Evolutionary conservation across 2,797 vertebrate species (phyloP).

Genomic region (Arremon aurantiirostris): DNA sequence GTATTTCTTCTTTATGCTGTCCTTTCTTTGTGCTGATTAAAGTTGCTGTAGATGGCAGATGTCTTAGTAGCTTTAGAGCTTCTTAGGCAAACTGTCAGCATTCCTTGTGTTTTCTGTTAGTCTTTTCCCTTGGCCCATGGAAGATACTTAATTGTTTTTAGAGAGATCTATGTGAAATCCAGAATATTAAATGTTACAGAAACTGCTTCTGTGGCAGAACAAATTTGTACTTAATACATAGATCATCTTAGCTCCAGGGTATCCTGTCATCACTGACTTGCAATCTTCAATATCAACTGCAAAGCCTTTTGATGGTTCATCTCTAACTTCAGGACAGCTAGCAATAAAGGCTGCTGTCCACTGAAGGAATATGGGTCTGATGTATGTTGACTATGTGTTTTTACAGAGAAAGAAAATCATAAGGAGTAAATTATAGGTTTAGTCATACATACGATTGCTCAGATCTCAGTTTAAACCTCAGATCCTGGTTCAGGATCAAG

Average conservation of each 20-base stretch:
- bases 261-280: not conserved
- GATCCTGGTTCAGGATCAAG: not conserved
- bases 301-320: not conserved
- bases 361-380: not conserved
- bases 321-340: not conserved
- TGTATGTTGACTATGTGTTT: not conserved
- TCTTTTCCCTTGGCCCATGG: not conserved
- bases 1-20: not conserved
- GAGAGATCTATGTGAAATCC: not conserved
- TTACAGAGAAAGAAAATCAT: not conserved
- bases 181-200: not conserved
- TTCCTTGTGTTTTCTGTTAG: not conserved
- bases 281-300: not conserved
- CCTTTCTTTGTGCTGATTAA: not conserved
- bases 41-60: not conserved
- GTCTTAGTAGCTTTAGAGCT: not conserved
- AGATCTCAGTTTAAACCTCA: not conserved
- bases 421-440: not conserved
- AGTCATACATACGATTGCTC: fast-evolving
- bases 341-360: not conserved
- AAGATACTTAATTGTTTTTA: not conserved
- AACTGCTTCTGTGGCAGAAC: not conserved
- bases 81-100: not conserved
- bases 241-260: not conserved
- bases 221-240: not conserved